Conservation (phyloP, 35 echinoderm and acorn worm genomes). For the Stichopus chloronotus region DNA sequence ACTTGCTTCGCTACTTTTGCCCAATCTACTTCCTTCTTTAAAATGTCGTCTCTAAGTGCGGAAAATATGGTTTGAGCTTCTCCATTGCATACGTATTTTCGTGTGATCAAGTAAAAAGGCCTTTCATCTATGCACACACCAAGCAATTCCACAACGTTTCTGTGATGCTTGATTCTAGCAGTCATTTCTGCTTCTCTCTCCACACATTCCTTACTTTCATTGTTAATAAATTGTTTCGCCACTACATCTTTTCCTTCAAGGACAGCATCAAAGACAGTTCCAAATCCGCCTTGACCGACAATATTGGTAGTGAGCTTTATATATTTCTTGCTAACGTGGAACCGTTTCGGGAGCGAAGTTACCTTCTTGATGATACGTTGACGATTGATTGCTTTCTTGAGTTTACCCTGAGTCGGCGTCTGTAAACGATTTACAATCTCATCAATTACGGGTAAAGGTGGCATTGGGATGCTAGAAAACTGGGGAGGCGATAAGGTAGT, state of each 20-base stretch:
- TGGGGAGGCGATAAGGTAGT: background rate
- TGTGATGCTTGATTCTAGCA: background rate
- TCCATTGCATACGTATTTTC: background rate
- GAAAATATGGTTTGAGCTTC: constrained; percentile 2
- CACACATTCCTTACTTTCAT: background rate
- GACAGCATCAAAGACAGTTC: background rate
- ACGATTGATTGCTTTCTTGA: background rate
- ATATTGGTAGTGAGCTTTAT: background rate
- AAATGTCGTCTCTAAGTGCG: background rate
- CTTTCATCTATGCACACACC: background rate
- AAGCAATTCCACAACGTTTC: background rate
- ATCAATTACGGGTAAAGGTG: background rate
- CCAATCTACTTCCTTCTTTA: constrained; percentile 5
- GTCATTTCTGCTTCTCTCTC: constrained; percentile 5
- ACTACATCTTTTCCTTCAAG: background rate
- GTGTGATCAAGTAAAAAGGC: constrained; percentile 13
- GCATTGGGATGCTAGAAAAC: constrained; percentile 3
- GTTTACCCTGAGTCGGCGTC: background rate
- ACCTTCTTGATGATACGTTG: background rate
- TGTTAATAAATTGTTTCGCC: background rate
- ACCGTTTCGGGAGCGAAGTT: background rate
- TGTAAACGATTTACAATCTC: background rate
- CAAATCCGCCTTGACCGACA: constrained; percentile 13
- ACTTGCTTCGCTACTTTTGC: background rate
- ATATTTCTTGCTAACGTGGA: background rate